Conservation (phyloP, 2,888 invertebrate genomes). For the Caenorhabditis sp. region DNA sequence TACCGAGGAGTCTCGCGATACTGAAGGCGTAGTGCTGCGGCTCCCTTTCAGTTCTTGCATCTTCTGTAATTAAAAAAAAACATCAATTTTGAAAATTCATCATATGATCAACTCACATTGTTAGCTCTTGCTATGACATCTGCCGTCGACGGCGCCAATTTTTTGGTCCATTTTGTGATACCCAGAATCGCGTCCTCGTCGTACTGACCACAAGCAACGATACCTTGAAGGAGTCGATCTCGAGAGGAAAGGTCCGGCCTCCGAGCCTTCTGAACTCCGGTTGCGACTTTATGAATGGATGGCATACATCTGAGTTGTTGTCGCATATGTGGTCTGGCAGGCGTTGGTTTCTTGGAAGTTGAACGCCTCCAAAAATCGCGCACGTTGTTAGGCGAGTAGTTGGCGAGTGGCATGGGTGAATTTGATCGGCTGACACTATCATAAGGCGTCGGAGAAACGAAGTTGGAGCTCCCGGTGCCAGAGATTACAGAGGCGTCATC, state of each 20-base stretch:
- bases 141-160: background rate
- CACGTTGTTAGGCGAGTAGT: constrained; percentile 39
- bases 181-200: background rate
- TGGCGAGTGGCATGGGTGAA: background rate
- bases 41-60: background rate
- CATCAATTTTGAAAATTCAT: background rate
- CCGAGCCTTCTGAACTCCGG: constrained; percentile 8
- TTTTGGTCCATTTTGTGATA: background rate
- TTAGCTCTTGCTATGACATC: constrained; percentile 36
- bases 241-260: constrained; percentile 15
- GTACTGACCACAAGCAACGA: constrained; percentile 23
- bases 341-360: background rate
- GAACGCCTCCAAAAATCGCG: constrained; percentile 54
- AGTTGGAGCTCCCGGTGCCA: background rate
- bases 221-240: constrained; percentile 9
- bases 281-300: constrained; percentile 4
- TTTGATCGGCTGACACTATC: constrained; percentile 22
- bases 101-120: background rate
- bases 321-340: constrained; percentile 4
- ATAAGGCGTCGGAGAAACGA: constrained; percentile 61
- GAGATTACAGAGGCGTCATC: constrained; percentile 7
- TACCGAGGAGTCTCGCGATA: constrained; percentile 30
- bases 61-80: constrained; percentile 7
- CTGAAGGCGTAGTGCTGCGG: constrained; percentile 11
- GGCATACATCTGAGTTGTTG: background rate